Base-by-base conservation (phyloP, 2,113 vertebrate species). In the Misgurnus anguillicaudatus region DNA sequence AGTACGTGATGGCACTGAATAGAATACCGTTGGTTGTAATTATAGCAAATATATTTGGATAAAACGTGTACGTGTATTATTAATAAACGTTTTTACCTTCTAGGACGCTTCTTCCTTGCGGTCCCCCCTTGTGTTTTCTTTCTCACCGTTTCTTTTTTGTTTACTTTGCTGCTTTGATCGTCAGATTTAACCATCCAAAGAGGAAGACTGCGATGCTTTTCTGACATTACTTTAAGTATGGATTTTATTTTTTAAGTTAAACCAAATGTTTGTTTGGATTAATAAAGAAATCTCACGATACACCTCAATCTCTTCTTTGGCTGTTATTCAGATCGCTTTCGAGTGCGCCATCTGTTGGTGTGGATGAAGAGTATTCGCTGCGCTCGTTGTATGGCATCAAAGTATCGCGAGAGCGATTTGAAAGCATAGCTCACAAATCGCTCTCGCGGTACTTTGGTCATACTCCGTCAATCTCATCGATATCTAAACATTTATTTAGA, bases 141-240 rank as follows among this genome's bases (percentile, higher is more conserved):
- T 7, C 17, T 58, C 13, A 14, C 9, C 0, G 31, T 11, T 9
- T 51, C 73, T 10, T 39, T 13, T 5, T 21, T 31, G 24, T 31
- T 31, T 31, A 31, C n/a, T 57, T 67, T 55, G 0, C 36, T 17
- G 9, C 16, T 42, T 68, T 63, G 58, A 36, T 42, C 2, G 1
- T 60, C 60, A 17, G 80, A 79, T 19, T 21, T n/a, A 10, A 55
- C n/a, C 91, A 92, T 93, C 92, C 92, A 93, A 2, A 82, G 5
- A 24, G 92, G 92, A 65, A 93, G 84, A 24, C 78, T 61, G 58
- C 91, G 82, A 11, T 8, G 86, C 13, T 69, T 87, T 1, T 74
- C 83, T 2, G 85, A 61, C 91, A 92, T 92, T 4, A 1, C 42
- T 36, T 8, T 38, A 10, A n/a, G 17, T 57, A 57, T n/a, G 53